A percentile compares a stretch with the other conserved stretches of the same genome.
Conservation (phyloP, 2,113 vertebrate species). For the Ptychochromis oligacanthus region DNA sequence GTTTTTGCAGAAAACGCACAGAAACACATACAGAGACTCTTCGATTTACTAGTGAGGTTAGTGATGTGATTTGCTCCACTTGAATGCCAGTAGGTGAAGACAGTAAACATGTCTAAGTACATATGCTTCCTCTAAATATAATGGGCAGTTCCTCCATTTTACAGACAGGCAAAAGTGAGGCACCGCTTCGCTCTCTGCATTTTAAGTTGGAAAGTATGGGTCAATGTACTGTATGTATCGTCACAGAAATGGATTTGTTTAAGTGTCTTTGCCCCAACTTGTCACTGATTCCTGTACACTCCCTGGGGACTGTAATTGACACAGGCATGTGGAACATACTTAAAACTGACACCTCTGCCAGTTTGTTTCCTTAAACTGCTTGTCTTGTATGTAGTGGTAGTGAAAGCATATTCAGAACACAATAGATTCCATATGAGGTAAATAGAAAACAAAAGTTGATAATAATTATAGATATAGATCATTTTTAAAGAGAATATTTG, state of each 20-base stretch:
- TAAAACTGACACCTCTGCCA: background rate
- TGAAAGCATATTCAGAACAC: background rate
- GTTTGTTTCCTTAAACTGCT: too few relatives aligned
- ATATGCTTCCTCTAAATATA: background rate
- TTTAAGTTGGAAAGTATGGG: accelerated
- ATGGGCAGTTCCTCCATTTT: background rate
- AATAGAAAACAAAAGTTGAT: too few relatives aligned
- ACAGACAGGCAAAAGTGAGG: accelerated
- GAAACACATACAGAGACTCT: background rate
- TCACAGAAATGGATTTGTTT: background rate
- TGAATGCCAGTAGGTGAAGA: too few relatives aligned
- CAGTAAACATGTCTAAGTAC: too few relatives aligned
- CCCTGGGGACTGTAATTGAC: background rate
- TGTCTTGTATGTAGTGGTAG: background rate
- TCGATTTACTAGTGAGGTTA: background rate
- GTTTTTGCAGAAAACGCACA: background rate
- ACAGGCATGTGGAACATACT: accelerated
- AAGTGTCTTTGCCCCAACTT: too few relatives aligned
- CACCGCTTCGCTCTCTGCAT: background rate
- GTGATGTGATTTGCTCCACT: too few relatives aligned
- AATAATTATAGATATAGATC: too few relatives aligned
- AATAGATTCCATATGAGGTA: background rate
- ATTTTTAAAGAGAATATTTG: too few relatives aligned
- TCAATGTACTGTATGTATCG: too few relatives aligned
- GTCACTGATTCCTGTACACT: too few relatives aligned